Conservation (phyloP, 2,888 invertebrate genomes). For the Stenoptilia bipunctidactyla region DNA sequence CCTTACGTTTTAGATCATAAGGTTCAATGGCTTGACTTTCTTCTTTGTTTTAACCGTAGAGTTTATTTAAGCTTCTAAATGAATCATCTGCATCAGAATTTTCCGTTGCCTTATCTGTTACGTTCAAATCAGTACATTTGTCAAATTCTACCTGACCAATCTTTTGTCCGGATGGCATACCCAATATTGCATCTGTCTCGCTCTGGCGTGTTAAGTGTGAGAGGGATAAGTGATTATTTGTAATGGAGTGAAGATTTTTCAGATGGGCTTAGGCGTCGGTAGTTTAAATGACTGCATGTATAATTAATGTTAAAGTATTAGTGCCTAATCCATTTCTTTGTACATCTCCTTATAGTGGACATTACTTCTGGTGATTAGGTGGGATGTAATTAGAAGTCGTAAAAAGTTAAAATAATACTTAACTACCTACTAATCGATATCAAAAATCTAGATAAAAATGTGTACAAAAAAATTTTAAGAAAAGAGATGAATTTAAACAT, state of each 20-base stretch:
- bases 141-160: conserved; percentile 33
- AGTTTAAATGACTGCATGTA: background rate
- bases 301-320: background rate
- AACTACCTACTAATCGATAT: too few relatives aligned
- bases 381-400: too few relatives aligned
- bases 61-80: background rate
- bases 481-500: too few relatives aligned
- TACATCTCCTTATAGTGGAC: background rate
- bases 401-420: too few relatives aligned
- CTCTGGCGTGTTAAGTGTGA: conserved; percentile 12
- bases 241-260: conserved; percentile 20
- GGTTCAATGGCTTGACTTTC: background rate
- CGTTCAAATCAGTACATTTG: conserved; percentile 21
- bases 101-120: conserved; percentile 4
- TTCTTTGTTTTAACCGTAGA: background rate
- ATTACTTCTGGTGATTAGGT: background rate
- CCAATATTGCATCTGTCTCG: conserved; percentile 18
- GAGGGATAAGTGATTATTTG: conserved; percentile 13
- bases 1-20: background rate
- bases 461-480: too few relatives aligned
- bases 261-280: background rate
- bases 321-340: too few relatives aligned
- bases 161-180: conserved; percentile 24
- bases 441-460: too few relatives aligned
- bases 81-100: background rate